Conservation (phyloP, 2,113 vertebrate genomes). For the Lophochroa leadbeateri region DNA sequence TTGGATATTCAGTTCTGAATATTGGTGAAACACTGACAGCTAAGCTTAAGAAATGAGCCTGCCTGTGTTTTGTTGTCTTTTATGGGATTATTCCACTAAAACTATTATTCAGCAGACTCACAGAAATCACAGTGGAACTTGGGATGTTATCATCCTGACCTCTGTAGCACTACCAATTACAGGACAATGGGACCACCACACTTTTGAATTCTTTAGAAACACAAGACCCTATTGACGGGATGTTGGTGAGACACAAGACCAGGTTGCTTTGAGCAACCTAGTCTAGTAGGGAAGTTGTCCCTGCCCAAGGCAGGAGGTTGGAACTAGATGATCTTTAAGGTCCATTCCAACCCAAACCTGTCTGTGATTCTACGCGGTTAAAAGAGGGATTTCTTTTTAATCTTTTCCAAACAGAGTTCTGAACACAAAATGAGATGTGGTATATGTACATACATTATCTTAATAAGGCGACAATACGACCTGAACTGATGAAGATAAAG, state of each 20-base stretch:
- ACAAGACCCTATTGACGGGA: not conserved
- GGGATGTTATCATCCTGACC: no score
- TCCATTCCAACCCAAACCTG: no score
- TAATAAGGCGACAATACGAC: not conserved
- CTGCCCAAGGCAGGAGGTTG: no score
- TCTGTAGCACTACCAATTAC: not conserved
- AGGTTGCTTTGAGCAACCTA: no score
- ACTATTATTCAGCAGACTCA: not conserved
- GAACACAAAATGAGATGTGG: not conserved
- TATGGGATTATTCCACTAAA: not conserved
- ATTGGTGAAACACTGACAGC: not conserved
- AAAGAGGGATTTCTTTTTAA: not conserved
- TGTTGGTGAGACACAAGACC: not conserved
- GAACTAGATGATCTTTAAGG: no score
- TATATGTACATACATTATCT: no score
- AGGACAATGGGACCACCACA: not conserved
- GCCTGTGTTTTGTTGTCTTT: not conserved
- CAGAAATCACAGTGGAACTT: not conserved
- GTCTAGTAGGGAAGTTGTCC: no score
- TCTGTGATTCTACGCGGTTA: not conserved
- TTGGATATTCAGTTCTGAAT: not conserved
- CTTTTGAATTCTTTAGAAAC: not conserved
- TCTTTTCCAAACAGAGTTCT: not conserved
- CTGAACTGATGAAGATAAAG: not conserved
- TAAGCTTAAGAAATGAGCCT: not conserved